phyloP scores from a whole-genome alignment of 2,888 invertebrate species.

The Drosophila pegasa region DNA sequence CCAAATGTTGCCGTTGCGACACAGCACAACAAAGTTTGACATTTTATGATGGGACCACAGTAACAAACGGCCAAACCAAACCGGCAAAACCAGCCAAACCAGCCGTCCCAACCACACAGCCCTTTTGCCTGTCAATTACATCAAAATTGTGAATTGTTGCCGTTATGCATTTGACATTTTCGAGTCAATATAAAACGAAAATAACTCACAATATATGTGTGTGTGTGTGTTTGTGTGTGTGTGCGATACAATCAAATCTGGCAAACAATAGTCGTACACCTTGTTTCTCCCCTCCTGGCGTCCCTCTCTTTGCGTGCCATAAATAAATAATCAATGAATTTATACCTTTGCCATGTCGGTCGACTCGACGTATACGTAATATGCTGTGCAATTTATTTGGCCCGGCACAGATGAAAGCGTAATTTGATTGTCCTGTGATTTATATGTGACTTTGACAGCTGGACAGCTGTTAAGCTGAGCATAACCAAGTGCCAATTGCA shows the following conservation, averaged over 20 bases:
- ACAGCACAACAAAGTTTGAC: constrained; percentile 68
- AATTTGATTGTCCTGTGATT: constrained; percentile 77
- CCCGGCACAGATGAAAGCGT: constrained; percentile 68
- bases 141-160: constrained; percentile 77
- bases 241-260: constrained; percentile 64
- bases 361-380: constrained; percentile 67
- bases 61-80: constrained; percentile 9
- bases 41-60: constrained; percentile 69
- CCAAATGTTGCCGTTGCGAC: constrained; percentile 75
- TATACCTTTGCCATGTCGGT: constrained; percentile 44
- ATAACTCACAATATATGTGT: constrained; percentile 47
- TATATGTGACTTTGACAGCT: constrained; percentile 49
- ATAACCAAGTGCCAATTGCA: constrained; percentile 42
- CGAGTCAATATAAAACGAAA: constrained; percentile 77
- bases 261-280: constrained; percentile 69
- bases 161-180: constrained; percentile 81
- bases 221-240: constrained; percentile 2
- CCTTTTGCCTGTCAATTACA: constrained; percentile 75
- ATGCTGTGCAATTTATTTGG: constrained; percentile 68
- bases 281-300: constrained; percentile 43
- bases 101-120: constrained; percentile 28
- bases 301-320: constrained; percentile 59
- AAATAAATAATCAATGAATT: constrained; percentile 80
- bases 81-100: constrained; percentile 11
- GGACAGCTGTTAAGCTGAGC: constrained; percentile 38